Evolutionary conservation across 2,113 vertebrate genomes (phyloP), one percentile per base, ranked within the genome.

Genomic region (Mystacornis crossleyi): DNA sequence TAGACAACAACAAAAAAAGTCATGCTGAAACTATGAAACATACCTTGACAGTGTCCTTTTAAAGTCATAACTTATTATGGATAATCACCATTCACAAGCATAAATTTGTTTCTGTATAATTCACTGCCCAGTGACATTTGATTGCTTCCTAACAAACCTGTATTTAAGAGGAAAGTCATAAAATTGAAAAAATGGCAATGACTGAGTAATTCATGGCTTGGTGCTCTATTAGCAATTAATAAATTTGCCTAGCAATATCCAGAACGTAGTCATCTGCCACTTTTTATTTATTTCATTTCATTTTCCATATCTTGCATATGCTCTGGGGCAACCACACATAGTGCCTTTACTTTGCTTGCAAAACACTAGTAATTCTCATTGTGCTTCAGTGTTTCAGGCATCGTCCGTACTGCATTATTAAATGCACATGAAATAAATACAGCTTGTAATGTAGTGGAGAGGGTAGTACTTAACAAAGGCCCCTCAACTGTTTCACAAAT

Each of bases 201-300:
- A 98, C 61, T 43, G 87, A 98, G 96, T 93, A 96, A 97, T 97
- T 92, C 95, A 95, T 72, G 86, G 61, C 64, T 97, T 95, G 40
- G 54, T 91, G 84, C 69, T 97, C 78, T 94, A 97, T 97, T 97
- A 97, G 94, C 91, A 98, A 98, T 98, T 98, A 98, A 98, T 98
- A 96, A 97, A 97, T 96, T 83, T 93, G 93, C 61, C 80, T 81
- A 89, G 87, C 85, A 95, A 95, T 83, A 97, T 42, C 66, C 91
- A 97, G 71, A 98, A 98, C 86, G 45, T 71, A 94, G 86, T 95
- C 79, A 93, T 81, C 95, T 97, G 82, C 83, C 93, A 81, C 38
- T 92, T 91, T 94, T 95, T 97, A 95, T 96, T 97, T 97, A 96
- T 97, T 98, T 97, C 38, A 96, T 96, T 97, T 97, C 42, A 87